phyloP scores from a whole-genome alignment of 1,140 invertebrate genomes.

The Ceratitis capitata region DNA sequence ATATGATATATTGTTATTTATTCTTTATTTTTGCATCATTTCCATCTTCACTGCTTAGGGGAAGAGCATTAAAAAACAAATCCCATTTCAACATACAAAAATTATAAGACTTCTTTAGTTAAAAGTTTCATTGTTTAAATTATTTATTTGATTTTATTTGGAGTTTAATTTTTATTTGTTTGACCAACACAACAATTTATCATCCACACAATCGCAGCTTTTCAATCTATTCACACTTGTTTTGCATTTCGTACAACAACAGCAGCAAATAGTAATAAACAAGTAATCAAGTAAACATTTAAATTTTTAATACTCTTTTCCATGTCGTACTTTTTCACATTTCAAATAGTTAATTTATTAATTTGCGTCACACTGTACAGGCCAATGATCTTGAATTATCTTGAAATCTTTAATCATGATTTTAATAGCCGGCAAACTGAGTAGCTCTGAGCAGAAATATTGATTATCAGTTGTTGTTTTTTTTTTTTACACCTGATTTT shows the following conservation, averaged over 20 bases:
- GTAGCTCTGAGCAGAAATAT: no score
- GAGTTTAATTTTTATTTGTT: slow-evolving; percentile 1
- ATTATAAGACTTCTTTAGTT: not conserved
- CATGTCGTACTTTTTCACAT: not conserved
- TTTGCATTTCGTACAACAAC: not conserved
- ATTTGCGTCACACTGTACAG: not conserved
- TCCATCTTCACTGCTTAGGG: not conserved
- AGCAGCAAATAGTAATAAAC: no score
- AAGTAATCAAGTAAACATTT: not conserved
- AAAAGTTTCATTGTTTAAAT: slow-evolving; percentile 12
- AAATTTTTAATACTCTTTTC: not conserved
- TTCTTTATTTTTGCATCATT: not conserved
- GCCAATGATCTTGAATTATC: no score
- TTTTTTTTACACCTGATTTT: no score
- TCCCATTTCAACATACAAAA: not conserved
- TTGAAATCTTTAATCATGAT: not conserved
- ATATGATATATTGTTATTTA: not conserved
- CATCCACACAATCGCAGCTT: not conserved
- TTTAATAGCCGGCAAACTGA: no score
- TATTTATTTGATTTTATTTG: slow-evolving; percentile 12
- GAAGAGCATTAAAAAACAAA: not conserved
- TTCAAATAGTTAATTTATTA: not conserved
- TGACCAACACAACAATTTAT: not conserved
- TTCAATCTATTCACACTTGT: not conserved
- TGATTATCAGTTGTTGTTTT: no score